These are phyloP conservation scores for Anthoscopus minutus DNA, from an alignment of 2,113 vertebrate genomes.

Conservation along the genomic window DNA sequence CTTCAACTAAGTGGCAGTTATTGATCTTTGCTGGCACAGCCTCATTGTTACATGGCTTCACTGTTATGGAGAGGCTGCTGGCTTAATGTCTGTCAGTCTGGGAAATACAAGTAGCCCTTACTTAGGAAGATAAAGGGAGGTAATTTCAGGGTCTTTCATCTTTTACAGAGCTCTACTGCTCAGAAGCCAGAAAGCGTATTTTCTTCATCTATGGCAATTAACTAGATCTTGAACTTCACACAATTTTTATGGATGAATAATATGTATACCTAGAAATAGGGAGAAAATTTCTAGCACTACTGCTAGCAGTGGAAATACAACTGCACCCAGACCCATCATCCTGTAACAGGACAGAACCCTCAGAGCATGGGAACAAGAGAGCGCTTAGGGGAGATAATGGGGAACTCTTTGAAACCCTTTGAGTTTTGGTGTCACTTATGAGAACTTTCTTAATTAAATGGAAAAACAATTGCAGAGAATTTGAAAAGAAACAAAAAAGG, in stretches of 20 bases:
- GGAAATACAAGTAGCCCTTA: neutral
- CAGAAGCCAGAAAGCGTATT: neutral
- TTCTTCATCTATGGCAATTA: neutral
- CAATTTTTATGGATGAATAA: neutral
- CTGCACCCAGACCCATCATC: neutral
- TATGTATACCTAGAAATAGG: neutral
- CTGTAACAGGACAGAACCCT: neutral
- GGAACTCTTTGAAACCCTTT: neutral
- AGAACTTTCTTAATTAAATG: neutral
- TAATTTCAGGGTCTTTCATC: neutral
- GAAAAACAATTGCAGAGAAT: neutral
- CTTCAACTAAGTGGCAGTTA: conserved; percentile 27
- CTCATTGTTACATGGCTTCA: neutral
- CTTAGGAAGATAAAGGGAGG: neutral
- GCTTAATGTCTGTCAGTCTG: neutral
- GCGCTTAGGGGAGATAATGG: fast-evolving
- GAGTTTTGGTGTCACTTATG: neutral
- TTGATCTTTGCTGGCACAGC: conserved; percentile 24
- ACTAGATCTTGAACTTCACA: neutral
- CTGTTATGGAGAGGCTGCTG: neutral
- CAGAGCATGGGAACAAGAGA: neutral
- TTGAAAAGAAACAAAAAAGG: neutral
- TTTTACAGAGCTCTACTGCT: neutral
- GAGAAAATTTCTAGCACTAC: neutral
- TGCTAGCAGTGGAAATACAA: neutral